Percentiles rank a stretch among this genome's conserved stretches.
Conservation (phyloP, 1,140 invertebrate genomes). For the Drosophila parvula region DNA sequence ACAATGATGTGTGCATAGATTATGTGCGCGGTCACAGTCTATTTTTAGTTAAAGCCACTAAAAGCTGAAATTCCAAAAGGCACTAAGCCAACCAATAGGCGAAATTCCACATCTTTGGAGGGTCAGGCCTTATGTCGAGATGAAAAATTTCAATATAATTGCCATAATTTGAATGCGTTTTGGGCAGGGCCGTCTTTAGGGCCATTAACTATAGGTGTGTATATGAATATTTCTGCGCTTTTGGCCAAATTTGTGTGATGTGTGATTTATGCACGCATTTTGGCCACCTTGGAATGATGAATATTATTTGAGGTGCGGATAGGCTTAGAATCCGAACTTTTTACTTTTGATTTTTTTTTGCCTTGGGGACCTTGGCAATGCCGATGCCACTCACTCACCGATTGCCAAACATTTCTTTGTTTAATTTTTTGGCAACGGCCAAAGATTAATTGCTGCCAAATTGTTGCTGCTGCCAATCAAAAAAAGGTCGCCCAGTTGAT, state of each 20-base stretch:
- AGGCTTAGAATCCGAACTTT: conserved; percentile 59
- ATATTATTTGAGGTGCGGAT: conserved; percentile 4
- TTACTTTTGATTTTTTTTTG: conserved; percentile 27
- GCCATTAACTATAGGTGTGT: conserved; percentile 7
- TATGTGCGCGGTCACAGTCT: conserved; percentile 61
- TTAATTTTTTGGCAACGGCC: conserved; percentile 6
- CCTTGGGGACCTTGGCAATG: conserved; percentile 20
- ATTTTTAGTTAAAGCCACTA: conserved; percentile 62
- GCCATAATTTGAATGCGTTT: conserved; percentile 80
- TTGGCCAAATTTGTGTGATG: conserved; percentile 28
- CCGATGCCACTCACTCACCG: background rate
- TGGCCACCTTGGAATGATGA: conserved; percentile 53
- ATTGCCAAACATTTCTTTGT: conserved; percentile 56
- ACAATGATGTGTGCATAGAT: conserved; percentile 40
- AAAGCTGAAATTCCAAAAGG: conserved; percentile 70
- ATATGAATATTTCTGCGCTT: no score
- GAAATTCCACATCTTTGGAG: conserved; percentile 54
- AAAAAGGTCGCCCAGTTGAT: conserved; percentile 79
- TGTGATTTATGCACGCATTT: conserved; percentile 66
- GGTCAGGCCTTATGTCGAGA: conserved; percentile 35
- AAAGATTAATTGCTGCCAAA: conserved; percentile 76
- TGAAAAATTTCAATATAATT: conserved; percentile 78
- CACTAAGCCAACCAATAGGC: conserved; percentile 25
- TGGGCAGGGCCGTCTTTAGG: conserved; percentile 64
- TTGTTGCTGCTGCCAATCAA: conserved; percentile 75